Conservation (phyloP, 2,888 invertebrate species). For the Diplolepis rosae region DNA sequence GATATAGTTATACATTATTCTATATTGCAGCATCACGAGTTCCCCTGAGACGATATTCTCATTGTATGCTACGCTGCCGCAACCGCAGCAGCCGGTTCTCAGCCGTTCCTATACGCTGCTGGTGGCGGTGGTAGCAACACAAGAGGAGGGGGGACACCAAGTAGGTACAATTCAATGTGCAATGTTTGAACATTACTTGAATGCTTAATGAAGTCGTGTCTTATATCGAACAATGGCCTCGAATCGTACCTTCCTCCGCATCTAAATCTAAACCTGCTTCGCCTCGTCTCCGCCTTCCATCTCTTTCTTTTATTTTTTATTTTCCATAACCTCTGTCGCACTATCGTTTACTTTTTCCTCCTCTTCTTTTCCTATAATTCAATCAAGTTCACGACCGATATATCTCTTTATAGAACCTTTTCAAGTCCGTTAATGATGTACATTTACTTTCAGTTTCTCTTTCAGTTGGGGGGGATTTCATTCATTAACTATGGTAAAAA, state of each 20-base stretch:
- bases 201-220: constrained; percentile 71
- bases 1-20: constrained; percentile 68
- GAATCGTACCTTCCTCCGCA: constrained; percentile 53
- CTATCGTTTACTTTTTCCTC: not conserved
- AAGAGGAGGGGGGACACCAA: constrained; percentile 44
- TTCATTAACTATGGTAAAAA: constrained; percentile 10
- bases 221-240: constrained; percentile 68
- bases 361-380: not conserved
- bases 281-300: constrained; percentile 18
- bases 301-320: not conserved
- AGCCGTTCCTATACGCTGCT: constrained; percentile 26
- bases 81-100: constrained; percentile 31
- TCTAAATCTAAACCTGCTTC: constrained; percentile 62
- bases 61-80: constrained; percentile 60
- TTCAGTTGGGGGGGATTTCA: not conserved
- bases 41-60: constrained; percentile 63
- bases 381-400: not conserved
- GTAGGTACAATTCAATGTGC: constrained; percentile 67
- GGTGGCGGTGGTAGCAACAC: constrained; percentile 37
- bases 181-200: constrained; percentile 69
- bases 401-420: not conserved
- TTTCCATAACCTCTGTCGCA: not conserved
- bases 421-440: not conserved
- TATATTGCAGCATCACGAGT: constrained; percentile 68
- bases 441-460: not conserved